Conservation (phyloP, 2,888 invertebrate species). For the Podabrus alpinus region DNA sequence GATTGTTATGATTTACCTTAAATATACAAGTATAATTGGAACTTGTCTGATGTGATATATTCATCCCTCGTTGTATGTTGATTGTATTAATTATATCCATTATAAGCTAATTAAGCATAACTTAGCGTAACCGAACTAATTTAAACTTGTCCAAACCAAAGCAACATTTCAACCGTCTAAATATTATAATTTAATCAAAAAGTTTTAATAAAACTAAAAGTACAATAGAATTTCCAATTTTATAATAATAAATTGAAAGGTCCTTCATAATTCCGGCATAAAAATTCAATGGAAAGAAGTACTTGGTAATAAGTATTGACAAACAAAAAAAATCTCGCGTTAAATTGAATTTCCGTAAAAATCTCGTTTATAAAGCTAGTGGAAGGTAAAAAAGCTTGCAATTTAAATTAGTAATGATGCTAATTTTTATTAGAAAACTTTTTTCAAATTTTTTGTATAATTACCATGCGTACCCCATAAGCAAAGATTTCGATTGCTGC, state of each 20-base stretch:
- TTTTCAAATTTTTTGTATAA: neutral
- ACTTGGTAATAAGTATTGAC: neutral
- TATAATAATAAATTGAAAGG: neutral
- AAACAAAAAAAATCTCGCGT: neutral
- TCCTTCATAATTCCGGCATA: neutral
- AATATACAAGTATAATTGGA: neutral
- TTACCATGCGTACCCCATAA: neutral
- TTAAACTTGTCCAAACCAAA: neutral
- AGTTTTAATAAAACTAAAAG: neutral
- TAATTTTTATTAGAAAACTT: neutral
- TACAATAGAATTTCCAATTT: neutral
- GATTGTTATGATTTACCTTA: neutral
- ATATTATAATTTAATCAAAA: neutral
- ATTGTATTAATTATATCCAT: neutral
- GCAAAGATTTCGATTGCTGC: neutral
- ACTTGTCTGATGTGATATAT: neutral
- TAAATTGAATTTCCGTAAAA: neutral
- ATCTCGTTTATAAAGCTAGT: neutral
- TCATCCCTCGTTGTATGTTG: neutral
- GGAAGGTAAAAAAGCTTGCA: neutral
- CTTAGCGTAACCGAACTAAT: neutral
- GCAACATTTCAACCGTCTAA: neutral
- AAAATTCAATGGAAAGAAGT: neutral
- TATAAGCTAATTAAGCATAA: neutral
- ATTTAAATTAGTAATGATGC: neutral